These are phyloP conservation scores for Oryctolagus cuniculus DNA, from an alignment of 2,113 vertebrate genomes.

Conservation along the genomic window mOryCun1.1 NC_091450.1:26681501-26682000, in stretches of 20 bases:
- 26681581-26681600: slow-evolving; percentile 21
- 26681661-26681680: slow-evolving; percentile 60
- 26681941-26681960: neutral
- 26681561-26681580: neutral
- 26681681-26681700: slow-evolving; percentile 54
- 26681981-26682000: neutral
- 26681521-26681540: too few relatives aligned
- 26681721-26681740: neutral
- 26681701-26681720: neutral
- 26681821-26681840: neutral
- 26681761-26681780: neutral
- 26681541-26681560: neutral
- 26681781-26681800: neutral
- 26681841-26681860: neutral
- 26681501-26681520: neutral
- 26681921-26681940: too few relatives aligned
- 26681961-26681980: neutral
- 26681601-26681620: slow-evolving; percentile 36
- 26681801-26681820: neutral
- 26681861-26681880: too few relatives aligned
- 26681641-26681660: slow-evolving; percentile 72
- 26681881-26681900: neutral
- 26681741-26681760: neutral
- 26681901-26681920: neutral
- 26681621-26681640: neutral